Evolutionary conservation across 2,888 invertebrate species (phyloP).

Genomic region (Mayetiola destructor): DNA sequence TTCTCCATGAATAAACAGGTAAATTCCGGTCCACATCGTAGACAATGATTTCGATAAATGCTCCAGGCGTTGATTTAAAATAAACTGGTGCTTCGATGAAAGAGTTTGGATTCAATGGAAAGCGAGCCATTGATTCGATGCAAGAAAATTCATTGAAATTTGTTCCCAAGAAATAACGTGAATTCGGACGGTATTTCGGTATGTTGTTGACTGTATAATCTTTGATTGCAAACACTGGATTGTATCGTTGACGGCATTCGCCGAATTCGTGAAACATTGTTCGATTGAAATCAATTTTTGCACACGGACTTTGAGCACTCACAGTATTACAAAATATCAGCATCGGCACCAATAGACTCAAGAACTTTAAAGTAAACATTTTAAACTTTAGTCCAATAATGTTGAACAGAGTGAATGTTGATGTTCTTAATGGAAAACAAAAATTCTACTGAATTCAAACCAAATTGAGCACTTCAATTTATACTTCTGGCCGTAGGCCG

Average conservation of each 20-base stretch:
- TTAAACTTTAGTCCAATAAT: neutral
- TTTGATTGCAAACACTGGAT: neutral
- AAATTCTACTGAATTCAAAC: too few relatives aligned
- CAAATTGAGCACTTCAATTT: too few relatives aligned
- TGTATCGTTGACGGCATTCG: neutral
- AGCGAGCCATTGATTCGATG: neutral
- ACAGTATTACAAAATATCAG: neutral
- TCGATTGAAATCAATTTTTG: slow-evolving; percentile 1
- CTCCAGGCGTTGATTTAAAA: neutral
- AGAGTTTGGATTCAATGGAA: neutral
- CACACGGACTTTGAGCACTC: neutral
- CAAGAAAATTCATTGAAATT: neutral
- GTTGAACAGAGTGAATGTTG: too few relatives aligned
- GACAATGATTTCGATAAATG: neutral
- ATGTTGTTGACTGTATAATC: neutral
- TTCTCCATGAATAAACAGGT: neutral
- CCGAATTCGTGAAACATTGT: neutral
- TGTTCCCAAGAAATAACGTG: neutral
- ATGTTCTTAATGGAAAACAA: too few relatives aligned
- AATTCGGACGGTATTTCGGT: neutral
- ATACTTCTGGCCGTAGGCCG: too few relatives aligned
- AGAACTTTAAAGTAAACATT: too few relatives aligned
- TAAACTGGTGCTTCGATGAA: neutral
- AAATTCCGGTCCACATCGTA: neutral
- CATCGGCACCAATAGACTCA: too few relatives aligned